These are phyloP conservation scores for Gymnoscopelus microlampas DNA, from an alignment of 2,797 vertebrate genomes.

Conservation along the genomic window DNA sequence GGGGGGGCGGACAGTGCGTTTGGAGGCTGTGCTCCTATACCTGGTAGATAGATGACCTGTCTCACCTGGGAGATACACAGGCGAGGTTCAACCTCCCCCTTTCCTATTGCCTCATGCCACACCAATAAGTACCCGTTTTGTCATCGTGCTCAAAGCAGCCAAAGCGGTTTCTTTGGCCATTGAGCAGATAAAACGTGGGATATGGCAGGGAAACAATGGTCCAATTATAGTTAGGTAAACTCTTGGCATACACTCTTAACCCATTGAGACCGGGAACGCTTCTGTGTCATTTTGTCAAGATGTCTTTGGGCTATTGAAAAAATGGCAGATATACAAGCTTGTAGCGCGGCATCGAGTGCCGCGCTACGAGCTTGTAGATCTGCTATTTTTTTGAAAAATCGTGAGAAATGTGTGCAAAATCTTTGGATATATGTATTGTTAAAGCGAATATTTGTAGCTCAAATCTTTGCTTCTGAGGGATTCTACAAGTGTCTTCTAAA, in stretches of 20 bases:
- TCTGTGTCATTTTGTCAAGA: no score
- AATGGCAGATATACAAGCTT: no score
- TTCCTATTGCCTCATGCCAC: slow-evolving; percentile 4
- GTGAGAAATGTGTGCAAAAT: no score
- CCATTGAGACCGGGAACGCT: no score
- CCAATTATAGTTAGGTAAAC: slow-evolving; percentile 61
- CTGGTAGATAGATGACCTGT: slow-evolving; percentile 48
- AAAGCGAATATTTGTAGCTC: no score
- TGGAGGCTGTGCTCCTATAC: slow-evolving; percentile 26
- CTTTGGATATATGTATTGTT: no score
- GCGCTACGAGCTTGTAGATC: no score
- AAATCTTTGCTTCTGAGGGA: no score
- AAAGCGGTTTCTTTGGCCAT: slow-evolving; percentile 43
- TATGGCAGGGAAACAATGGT: slow-evolving; percentile 50
- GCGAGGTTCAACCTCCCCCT: slow-evolving; percentile 21
- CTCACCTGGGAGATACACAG: slow-evolving; percentile 52
- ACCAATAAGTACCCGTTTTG: slow-evolving; percentile 39
- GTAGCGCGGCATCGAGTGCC: no score
- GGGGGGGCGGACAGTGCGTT: slow-evolving; percentile 30
- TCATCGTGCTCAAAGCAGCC: slow-evolving; percentile 42
- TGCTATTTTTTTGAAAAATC: no score
- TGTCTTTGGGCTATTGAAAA: no score
- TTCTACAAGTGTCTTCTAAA: no score
- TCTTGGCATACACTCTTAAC: slow-evolving; percentile 9
- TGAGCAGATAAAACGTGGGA: slow-evolving; percentile 36